These are phyloP conservation scores for Forpus xanthops DNA, from an alignment of 2,797 vertebrate species.

Conservation along the genomic window DNA sequence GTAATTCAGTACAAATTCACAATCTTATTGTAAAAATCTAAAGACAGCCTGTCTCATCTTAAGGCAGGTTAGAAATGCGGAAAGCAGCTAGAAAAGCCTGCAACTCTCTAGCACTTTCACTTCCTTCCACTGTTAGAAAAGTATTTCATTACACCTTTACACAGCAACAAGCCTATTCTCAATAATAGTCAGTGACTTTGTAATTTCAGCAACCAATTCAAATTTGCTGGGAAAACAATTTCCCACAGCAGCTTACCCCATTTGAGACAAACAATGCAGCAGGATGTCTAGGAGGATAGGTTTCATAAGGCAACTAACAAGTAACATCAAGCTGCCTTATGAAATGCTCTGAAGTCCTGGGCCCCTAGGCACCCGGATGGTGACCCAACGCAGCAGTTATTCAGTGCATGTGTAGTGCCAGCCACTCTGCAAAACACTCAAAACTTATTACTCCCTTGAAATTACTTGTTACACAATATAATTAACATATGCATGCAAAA, in stretches of 20 bases:
- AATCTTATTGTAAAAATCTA: neutral
- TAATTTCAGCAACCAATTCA: conserved; percentile 40
- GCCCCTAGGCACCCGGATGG: neutral
- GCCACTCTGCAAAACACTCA: neutral
- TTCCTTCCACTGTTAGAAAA: neutral
- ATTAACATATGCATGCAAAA: neutral
- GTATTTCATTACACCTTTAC: neutral
- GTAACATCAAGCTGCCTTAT: conserved; percentile 20
- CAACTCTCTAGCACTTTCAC: neutral
- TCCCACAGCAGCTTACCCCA: neutral
- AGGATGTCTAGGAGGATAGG: conserved; percentile 45
- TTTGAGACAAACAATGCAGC: conserved; percentile 47
- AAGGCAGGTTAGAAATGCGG: neutral
- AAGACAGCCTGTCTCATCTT: neutral
- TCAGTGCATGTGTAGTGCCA: neutral
- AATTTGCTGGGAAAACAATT: conserved; percentile 36
- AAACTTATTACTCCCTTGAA: neutral
- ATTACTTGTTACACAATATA: neutral
- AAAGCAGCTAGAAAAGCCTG: neutral
- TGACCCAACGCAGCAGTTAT: neutral
- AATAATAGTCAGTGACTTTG: neutral
- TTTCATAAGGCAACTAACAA: conserved; percentile 40
- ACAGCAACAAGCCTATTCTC: neutral
- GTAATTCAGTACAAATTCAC: neutral
- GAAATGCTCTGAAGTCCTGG: neutral